A percentile compares a stretch with the other conserved stretches of the same genome.
Evolutionary conservation across 1,140 invertebrate species (phyloP).

Genomic region (Agrypnia vestita): DNA sequence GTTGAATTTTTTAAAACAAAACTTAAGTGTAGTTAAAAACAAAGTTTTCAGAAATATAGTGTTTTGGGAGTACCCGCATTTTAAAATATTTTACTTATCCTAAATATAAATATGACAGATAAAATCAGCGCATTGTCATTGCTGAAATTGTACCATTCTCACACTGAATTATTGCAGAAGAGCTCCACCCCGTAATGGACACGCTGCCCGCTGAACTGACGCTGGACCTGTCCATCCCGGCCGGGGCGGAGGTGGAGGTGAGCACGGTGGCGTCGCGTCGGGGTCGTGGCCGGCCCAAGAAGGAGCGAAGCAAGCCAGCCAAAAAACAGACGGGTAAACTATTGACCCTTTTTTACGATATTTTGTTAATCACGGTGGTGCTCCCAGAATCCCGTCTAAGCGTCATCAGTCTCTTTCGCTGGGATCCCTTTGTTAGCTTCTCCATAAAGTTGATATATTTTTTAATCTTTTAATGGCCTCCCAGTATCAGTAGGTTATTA

Average conservation of each 20-base stretch:
- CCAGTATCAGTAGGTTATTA: no score
- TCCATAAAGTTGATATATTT: neutral
- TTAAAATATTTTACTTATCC: no score
- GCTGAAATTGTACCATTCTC: no score
- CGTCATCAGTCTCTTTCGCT: no score
- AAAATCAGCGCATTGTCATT: neutral
- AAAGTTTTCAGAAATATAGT: no score
- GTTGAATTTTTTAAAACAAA: no score
- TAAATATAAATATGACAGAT: no score
- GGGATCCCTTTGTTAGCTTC: neutral
- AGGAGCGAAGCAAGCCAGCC: neutral
- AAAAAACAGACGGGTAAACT: neutral
- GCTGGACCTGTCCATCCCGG: conserved; percentile 3
- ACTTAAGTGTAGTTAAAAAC: no score
- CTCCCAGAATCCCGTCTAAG: neutral
- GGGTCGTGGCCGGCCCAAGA: conserved; percentile 12
- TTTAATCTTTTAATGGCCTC: neutral
- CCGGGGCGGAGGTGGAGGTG: conserved; percentile 16
- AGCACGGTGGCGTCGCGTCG: neutral
- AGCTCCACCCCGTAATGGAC: neutral
- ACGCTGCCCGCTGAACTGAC: neutral
- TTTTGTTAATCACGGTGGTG: neutral
- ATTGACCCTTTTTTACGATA: no score
- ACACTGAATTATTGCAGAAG: neutral
- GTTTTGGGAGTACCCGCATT: no score